Conservation (phyloP, 92 coral and sea anemone genomes). For the Porites evermanni region DNA sequence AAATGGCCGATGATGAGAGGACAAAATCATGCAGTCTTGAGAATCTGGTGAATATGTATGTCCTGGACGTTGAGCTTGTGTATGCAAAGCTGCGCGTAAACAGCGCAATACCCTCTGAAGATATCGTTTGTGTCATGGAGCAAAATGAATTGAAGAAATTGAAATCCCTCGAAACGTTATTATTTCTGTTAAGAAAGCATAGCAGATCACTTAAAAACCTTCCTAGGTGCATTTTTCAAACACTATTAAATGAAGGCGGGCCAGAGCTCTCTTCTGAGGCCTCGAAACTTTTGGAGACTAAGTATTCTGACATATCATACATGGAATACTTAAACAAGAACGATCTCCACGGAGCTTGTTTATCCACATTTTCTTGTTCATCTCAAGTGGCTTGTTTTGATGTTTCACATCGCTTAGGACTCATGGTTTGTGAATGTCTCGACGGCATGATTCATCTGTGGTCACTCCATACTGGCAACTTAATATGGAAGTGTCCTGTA, state of each 20-base stretch:
- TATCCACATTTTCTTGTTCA: neutral
- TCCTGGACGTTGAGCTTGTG: neutral
- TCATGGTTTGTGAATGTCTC: neutral
- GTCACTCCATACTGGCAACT: neutral
- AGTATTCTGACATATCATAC: neutral
- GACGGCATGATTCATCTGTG: neutral
- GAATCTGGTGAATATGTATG: neutral
- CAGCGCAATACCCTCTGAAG: neutral
- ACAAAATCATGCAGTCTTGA: neutral
- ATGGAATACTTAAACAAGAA: conserved; percentile 2
- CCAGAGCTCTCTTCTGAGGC: conserved; percentile 3
- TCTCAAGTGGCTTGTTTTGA: conserved; percentile 6
- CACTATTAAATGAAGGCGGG: conserved; percentile 19
- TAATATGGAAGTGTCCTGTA: neutral
- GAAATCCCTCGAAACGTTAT: neutral
- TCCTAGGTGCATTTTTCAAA: conserved; percentile 3
- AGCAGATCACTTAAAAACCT: neutral
- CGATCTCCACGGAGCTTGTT: neutral
- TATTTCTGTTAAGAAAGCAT: conserved; percentile 8
- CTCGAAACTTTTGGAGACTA: neutral
- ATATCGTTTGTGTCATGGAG: neutral
- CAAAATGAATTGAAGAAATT: neutral
- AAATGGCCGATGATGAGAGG: neutral
- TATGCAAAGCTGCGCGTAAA: conserved; percentile 11
- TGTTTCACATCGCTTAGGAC: neutral